phyloP scores from a whole-genome alignment of 2,113 vertebrate genomes.

The Pitta sordida region DNA sequence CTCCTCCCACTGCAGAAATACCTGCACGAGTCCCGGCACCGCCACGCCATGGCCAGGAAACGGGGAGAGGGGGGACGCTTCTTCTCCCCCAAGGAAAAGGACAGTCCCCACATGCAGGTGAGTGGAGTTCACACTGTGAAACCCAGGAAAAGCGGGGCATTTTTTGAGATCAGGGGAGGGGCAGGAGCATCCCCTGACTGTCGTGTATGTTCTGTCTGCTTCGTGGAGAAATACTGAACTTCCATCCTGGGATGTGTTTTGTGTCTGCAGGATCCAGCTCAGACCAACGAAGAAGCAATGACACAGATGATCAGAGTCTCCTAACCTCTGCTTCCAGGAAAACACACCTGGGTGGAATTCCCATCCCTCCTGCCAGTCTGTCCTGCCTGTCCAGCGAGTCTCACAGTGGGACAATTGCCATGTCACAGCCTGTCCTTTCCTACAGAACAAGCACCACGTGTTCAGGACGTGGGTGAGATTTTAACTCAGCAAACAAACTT shows the following conservation, averaged over 20 bases:
- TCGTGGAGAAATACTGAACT: neutral
- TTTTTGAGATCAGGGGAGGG: neutral
- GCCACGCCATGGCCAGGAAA: slow-evolving; percentile 96
- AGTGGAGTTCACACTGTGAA: neutral
- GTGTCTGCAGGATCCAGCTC: slow-evolving; percentile 78
- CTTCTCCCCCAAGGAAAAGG: slow-evolving; percentile 96
- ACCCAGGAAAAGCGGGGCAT: neutral
- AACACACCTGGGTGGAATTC: slow-evolving; percentile 15
- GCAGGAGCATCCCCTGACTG: neutral
- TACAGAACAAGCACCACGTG: slow-evolving; percentile 58
- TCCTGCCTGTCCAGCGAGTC: slow-evolving; percentile 19
- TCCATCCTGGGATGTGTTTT: neutral
- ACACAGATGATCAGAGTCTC: slow-evolving; percentile 94
- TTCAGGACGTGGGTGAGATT: slow-evolving; percentile 45
- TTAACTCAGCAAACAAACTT: slow-evolving; percentile 37
- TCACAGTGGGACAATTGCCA: slow-evolving; percentile 49
- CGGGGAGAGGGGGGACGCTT: slow-evolving; percentile 94
- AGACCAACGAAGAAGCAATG: slow-evolving; percentile 87
- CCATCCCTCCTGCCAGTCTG: slow-evolving; percentile 39
- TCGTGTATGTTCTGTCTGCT: neutral
- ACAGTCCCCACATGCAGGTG: slow-evolving; percentile 88
- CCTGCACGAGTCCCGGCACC: slow-evolving; percentile 93
- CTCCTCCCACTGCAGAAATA: slow-evolving; percentile 83
- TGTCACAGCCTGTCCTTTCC: slow-evolving; percentile 60
- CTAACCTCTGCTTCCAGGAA: slow-evolving; percentile 68